Conservation (phyloP, 2,888 invertebrate species). For the Eulithis testata region DNA sequence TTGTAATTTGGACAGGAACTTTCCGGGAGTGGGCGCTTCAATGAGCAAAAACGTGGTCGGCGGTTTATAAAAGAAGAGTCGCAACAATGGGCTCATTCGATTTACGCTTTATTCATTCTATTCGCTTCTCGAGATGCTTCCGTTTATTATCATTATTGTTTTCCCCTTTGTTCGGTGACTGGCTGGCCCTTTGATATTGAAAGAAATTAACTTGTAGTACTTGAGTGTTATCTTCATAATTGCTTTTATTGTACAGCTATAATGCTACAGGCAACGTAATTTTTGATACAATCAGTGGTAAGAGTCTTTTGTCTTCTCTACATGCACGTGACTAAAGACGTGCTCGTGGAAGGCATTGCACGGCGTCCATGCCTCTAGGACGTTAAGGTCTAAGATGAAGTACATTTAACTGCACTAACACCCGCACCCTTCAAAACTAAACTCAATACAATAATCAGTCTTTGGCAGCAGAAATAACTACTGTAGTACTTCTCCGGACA, state of each 20-base stretch:
- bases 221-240: slow-evolving; percentile 47
- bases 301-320: background rate
- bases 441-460: no score
- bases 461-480: no score
- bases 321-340: no score
- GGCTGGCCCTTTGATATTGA: slow-evolving; percentile 47
- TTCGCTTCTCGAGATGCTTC: slow-evolving; percentile 52
- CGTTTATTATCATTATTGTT: slow-evolving; percentile 61
- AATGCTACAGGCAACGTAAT: slow-evolving; percentile 9
- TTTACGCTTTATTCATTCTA: slow-evolving; percentile 61
- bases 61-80: slow-evolving; percentile 64
- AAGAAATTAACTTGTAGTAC: slow-evolving; percentile 45
- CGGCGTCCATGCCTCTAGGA: no score
- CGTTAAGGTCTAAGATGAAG: no score
- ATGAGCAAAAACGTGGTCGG: slow-evolving; percentile 62
- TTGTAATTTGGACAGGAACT: slow-evolving; percentile 68
- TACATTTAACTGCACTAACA: no score
- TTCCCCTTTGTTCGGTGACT: slow-evolving; percentile 50
- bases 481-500: no score
- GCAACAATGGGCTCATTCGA: slow-evolving; percentile 69
- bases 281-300: background rate
- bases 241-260: slow-evolving; percentile 39
- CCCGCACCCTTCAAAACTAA: no score
- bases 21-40: slow-evolving; percentile 56
- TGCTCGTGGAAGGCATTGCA: no score